Evolutionary conservation across 2,113 vertebrate species (phyloP).

Genomic region (Arizona elegans): DNA sequence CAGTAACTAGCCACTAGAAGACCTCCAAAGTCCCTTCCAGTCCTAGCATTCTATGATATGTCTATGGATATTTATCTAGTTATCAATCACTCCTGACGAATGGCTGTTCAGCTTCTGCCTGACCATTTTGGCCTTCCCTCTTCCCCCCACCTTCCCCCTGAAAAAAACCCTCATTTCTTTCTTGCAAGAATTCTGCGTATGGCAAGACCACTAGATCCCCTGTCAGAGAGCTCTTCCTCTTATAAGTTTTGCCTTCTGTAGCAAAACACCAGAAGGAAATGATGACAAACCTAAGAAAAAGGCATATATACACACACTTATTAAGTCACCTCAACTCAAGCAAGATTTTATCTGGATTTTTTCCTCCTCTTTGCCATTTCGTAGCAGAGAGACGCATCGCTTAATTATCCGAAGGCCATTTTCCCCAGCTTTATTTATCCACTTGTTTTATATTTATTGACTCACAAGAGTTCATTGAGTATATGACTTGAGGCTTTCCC

Average conservation of each 20-base stretch:
- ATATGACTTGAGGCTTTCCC: neutral
- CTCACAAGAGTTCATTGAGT: neutral
- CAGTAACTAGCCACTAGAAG: too few species aligned
- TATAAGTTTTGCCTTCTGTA: neutral
- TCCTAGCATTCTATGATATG: too few species aligned
- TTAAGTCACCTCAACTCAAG: neutral
- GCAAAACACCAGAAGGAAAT: neutral
- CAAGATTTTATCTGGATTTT: neutral
- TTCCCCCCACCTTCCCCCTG: too few species aligned
- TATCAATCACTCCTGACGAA: too few species aligned
- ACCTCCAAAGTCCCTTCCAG: too few species aligned
- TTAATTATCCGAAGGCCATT: neutral
- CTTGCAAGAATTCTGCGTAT: too few species aligned
- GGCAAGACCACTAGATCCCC: too few species aligned
- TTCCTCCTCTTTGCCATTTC: neutral
- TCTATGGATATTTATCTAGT: too few species aligned
- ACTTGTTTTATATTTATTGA: neutral
- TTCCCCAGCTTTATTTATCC: neutral
- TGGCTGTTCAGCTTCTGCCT: too few species aligned
- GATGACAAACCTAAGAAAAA: neutral
- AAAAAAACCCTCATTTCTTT: too few species aligned
- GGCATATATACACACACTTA: neutral
- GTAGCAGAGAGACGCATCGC: neutral
- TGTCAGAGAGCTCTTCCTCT: neutral
- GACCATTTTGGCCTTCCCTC: too few species aligned